Evolutionary conservation across 2,888 invertebrate species (phyloP), one percentile per base, ranked within the genome.

Genomic region (Tachystola acroxantha): DNA sequence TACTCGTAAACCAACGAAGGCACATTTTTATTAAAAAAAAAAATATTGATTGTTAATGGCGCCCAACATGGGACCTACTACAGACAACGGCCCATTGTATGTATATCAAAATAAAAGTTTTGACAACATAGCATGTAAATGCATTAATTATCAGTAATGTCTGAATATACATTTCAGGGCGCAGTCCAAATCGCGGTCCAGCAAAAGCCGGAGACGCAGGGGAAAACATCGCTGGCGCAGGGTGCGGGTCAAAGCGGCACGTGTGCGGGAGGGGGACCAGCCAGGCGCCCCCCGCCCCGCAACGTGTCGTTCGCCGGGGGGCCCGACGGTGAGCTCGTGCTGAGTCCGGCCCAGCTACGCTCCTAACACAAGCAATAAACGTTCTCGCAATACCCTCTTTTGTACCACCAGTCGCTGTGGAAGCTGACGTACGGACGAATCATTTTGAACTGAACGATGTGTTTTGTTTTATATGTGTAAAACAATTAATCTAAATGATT

Each of bases 271-370:
- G 39, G 52, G 46, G n/a, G n/a, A n/a, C 44, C 54, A 40, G 49
- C 64, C 32, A 64, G 67, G 22, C 57, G 78, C 32, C 60, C 82
- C 16, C 72, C 84, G 40, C 78, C 82, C 14, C 64, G 89, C 53
- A 79, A 88, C 79, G 76, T 88, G 42, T 79, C 86, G 60, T 76
- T 89, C 79, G 78, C 89, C 70, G 78, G 77, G 47, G 75, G 65
- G 28, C 73, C 73, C 39, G 84, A 84, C 78, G 84, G 81, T 60
- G 91, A 91, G 48, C 89, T 91, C 45, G 89, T 91, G 44, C 87
- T 91, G 55, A 91, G 90, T 60, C 91, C 91, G 49, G 88, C 90
- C 46, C 90, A 91, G 63, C 77, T 91, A 58, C 88, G 89, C 74
- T 86, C 87, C 69, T 88, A 87, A 75, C 76, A 62, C 64, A 72